These are phyloP conservation scores for Rotaria socialis DNA, from an alignment of 2,888 invertebrate genomes.

Conservation along the genomic window DNA sequence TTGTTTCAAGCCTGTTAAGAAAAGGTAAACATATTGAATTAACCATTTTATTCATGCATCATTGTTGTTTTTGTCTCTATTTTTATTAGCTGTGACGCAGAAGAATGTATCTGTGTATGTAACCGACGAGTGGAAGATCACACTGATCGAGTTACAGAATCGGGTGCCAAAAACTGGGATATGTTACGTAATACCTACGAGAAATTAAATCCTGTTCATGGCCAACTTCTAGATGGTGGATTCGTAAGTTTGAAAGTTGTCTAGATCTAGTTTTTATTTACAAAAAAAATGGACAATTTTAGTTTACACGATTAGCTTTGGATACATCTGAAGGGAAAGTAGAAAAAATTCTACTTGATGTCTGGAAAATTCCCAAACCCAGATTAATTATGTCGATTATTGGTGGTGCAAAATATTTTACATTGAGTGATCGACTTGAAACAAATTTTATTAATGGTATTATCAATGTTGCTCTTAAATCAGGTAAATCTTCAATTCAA, in stretches of 20 bases:
- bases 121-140: not conserved
- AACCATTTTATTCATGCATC: not conserved
- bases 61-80: no score
- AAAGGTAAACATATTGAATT: not conserved
- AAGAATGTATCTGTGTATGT: not conserved
- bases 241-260: not conserved
- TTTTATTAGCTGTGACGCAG: not conserved
- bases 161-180: not conserved
- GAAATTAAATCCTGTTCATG: not conserved
- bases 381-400: constrained; percentile 17
- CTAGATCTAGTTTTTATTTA: not conserved
- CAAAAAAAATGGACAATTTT: not conserved
- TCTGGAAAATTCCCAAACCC: not conserved
- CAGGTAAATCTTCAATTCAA: not conserved
- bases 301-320: not conserved
- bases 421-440: not conserved
- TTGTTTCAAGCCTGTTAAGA: not conserved
- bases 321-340: not conserved
- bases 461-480: not conserved
- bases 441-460: constrained; percentile 1
- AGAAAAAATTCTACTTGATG: not conserved
- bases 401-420: constrained; percentile 25
- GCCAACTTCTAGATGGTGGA: not conserved
- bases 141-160: not conserved
- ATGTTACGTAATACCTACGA: not conserved